Evolutionary conservation across 1,140 invertebrate genomes (phyloP), one percentile per base, ranked within the genome.

Genomic region (Harpegnathos saltator): DNA sequence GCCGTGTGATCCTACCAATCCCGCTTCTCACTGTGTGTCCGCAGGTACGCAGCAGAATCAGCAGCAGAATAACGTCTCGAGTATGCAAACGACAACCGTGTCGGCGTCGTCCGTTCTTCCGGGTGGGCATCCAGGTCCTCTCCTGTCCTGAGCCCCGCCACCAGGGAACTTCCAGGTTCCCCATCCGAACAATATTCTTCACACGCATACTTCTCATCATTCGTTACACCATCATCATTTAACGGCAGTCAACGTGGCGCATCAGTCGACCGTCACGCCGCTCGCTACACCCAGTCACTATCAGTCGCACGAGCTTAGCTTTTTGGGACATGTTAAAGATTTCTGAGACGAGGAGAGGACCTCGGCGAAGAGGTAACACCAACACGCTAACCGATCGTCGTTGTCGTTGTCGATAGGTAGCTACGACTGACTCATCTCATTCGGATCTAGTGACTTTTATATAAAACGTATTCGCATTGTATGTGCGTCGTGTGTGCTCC

Each of bases 81-180:
- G 83, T 83, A 93, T 94, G 92, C 93, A 94, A 83, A 92, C 92
- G 7, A 93, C 93, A 50, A 89, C 91, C 26, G 92, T 93, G 19
- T 92, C 92, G 22, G 91, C 92, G n/a, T 91, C 93, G 9, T 93
- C 93, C 24, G 92, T 94, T 90, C 91, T 94, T 73, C 90, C 92
- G n/a, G 91, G 92, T 59, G 93, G 93, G 56, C 94, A 94, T 90
- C 91, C 94, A 17, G 93, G 93, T 66, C 86, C 93, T 48, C 93
- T 94, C 87, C 91, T 94, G 84, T 94, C 94, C 93, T 94, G 94
- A 94, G 94, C 93, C 92, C 93, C 93, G 93, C 93, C 93, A 93
- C 92, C 93, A 85, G 94, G 94, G 93, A 94, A 94, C 93, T 94
- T 94, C 29, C 93, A 94, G 74, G 94, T 94, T 94, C 92, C 94